Base-by-base conservation (phyloP, 2,113 vertebrate species). In the Isurus oxyrinchus region DNA sequence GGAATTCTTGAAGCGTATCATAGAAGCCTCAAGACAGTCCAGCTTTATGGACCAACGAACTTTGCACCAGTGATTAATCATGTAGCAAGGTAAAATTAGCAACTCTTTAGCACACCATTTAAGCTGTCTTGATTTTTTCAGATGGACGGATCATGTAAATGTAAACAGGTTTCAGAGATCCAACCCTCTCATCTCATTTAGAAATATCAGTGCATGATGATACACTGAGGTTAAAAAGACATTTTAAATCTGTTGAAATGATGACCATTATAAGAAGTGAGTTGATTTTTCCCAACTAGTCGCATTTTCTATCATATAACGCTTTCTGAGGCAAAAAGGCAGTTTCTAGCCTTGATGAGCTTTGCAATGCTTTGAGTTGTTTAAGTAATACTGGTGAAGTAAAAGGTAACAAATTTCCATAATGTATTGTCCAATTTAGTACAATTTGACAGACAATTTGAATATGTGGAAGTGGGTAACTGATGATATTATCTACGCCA, bases 41-140 rank as follows among this genome's bases (percentile, higher is more conserved):
- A 99, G 97, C 98, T 99, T 88, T 99, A 99, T 0, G 99, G 99
- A 0, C 99, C 99, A 35, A 99, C 99, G 69, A 99, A 99, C 97
- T 99, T 99, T 0, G 99, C 99, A 16, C 99, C 99, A 0, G 98
- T 99, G 0, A 98, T 99, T 97, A 99, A 99, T 97, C 98, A 99
- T 0, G 99, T 99, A 67, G 99, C 99, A 96, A 98, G 99, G 99
- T 99, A 97, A 97, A 97, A 55, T 49, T 4, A 72, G 67, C 94
- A 95, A 7, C 44, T 49, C 67, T 72, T 95, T 55, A 31, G 25
- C 3, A 31, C 0, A 8, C 66, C 55, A 27, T 69, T 95, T 67
- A 23, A 4, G 27, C 63, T 31, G 49, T 35, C 94, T 72, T 53
- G 67, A 49, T 40, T 55, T 55, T 76, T 72, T 91, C 53, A 53